Conservation (phyloP, 2,797 vertebrate species). For the Centropyge bicolor region DNA sequence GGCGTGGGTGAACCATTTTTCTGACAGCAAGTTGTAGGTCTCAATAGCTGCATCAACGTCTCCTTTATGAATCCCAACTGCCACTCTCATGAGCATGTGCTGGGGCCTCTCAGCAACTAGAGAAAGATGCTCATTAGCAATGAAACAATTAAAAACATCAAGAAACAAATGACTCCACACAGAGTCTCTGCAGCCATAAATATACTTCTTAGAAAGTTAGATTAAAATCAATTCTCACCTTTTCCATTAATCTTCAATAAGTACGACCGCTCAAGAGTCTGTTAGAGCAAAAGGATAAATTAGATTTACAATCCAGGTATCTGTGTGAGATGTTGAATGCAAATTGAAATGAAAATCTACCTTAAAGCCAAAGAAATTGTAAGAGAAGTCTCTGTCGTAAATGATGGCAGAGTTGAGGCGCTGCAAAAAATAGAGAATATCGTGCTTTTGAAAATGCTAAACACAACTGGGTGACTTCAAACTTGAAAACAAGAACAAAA, state of each 20-base stretch:
- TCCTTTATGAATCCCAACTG: constrained; percentile 92
- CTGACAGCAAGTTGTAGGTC: constrained; percentile 96
- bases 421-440: constrained; percentile 46
- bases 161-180: not conserved
- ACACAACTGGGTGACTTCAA: not conserved
- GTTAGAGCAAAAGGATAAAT: constrained; percentile 20
- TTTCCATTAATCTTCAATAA: constrained; percentile 95
- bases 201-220: not conserved
- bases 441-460: not conserved
- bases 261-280: constrained; percentile 96
- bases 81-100: constrained; percentile 97
- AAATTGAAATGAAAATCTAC: constrained; percentile 40
- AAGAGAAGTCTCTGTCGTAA: constrained; percentile 96
- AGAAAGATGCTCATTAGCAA: not conserved
- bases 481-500: constrained; percentile 1
- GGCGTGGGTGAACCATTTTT: constrained; percentile 97
- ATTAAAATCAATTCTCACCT: constrained; percentile 60
- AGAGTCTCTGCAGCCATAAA: not conserved
- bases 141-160: not conserved
- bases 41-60: constrained; percentile 94
- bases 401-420: constrained; percentile 97
- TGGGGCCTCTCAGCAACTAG: constrained; percentile 94
- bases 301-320: not conserved
- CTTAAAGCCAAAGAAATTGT: constrained; percentile 99
- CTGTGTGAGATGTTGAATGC: not conserved